These are phyloP conservation scores for Gymnogyps californianus DNA, from an alignment of 2,113 vertebrate genomes.

Conservation along the genomic window DNA sequence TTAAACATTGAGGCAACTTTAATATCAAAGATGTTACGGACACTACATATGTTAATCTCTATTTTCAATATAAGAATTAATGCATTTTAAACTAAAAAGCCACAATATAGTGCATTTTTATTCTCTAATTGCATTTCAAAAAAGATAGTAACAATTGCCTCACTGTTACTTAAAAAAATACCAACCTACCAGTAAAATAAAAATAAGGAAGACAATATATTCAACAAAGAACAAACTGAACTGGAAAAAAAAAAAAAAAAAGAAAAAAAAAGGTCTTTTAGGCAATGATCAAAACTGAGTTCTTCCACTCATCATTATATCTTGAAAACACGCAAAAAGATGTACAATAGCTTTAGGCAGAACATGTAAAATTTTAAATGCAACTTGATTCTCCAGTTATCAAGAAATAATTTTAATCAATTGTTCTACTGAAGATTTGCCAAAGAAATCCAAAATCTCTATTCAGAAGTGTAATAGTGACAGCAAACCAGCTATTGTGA, in stretches of 20 bases:
- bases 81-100: not conserved
- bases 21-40: not conserved
- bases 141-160: not conserved
- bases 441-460: constrained; percentile 26
- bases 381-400: constrained; percentile 47
- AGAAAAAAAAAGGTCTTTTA: not conserved
- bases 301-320: constrained; percentile 13
- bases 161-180: not conserved
- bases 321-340: constrained; percentile 18
- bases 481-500: not conserved
- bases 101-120: not conserved
- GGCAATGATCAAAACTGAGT: not conserved
- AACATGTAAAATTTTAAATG: constrained; percentile 59
- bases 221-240: constrained; percentile 11
- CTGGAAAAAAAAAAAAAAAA: not conserved
- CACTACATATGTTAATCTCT: not conserved
- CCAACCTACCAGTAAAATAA: not conserved
- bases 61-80: not conserved
- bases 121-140: not conserved
- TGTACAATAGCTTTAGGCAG: not conserved
- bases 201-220: constrained; percentile 4
- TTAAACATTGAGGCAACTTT: not conserved
- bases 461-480: not conserved
- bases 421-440: constrained; percentile 10
- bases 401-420: constrained; percentile 48